Conservation (phyloP, 2,797 vertebrate genomes). For the Malurus splendens region DNA sequence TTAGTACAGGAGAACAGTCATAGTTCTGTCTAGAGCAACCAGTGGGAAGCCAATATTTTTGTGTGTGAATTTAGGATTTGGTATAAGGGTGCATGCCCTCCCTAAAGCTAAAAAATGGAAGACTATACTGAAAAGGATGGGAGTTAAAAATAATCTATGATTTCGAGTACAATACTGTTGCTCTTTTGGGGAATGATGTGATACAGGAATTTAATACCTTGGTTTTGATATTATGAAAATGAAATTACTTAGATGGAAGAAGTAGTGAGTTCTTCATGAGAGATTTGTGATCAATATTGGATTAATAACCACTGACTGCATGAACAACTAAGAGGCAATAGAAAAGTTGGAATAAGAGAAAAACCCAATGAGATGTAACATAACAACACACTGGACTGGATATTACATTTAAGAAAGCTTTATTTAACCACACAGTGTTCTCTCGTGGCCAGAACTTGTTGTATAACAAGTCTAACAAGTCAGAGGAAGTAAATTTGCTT, state of each 20-base stretch:
- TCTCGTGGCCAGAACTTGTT: background rate
- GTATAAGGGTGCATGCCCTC: background rate
- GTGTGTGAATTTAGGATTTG: background rate
- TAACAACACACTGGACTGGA: background rate
- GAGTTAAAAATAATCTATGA: background rate
- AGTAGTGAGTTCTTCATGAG: background rate
- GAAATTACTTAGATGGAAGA: background rate
- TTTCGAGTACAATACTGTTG: background rate
- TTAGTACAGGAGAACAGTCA: background rate
- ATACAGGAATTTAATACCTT: background rate
- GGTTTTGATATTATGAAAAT: background rate
- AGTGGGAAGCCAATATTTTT: background rate
- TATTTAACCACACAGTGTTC: background rate
- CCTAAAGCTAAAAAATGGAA: background rate
- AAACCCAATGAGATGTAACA: rapidly evolving
- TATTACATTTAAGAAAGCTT: background rate
- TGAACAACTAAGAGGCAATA: background rate
- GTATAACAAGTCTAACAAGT: background rate
- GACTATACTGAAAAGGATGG: background rate
- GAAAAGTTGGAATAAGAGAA: background rate
- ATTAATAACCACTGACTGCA: background rate
- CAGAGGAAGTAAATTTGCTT: background rate
- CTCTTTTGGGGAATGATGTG: background rate
- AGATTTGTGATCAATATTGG: background rate
- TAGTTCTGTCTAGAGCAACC: background rate